Conservation (phyloP, 1,140 invertebrate species). For the Rhagoletis zephyria region DNA sequence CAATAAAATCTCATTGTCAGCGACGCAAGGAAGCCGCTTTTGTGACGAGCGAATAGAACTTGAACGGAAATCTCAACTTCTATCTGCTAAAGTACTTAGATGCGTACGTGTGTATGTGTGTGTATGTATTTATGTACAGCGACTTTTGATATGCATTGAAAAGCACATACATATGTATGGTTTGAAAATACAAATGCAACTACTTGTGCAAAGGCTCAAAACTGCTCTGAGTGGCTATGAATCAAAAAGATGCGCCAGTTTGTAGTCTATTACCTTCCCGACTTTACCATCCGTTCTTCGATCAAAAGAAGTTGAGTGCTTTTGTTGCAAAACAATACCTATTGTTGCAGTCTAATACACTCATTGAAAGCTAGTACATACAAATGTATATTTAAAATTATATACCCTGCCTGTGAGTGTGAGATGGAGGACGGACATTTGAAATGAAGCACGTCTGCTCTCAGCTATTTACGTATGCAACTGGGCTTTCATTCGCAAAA, state of each 20-base stretch:
- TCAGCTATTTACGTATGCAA: too few relatives aligned
- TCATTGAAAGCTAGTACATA: neutral
- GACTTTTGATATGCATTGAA: neutral
- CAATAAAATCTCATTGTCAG: neutral
- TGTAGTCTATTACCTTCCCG: neutral
- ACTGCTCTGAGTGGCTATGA: neutral
- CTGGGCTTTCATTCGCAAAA: too few relatives aligned
- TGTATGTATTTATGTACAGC: neutral
- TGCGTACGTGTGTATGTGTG: neutral
- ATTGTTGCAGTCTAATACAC: neutral
- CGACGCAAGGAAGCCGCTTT: neutral
- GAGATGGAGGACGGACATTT: too few relatives aligned
- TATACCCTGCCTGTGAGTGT: too few relatives aligned
- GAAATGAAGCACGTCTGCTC: too few relatives aligned
- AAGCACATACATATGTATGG: neutral
- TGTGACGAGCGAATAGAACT: neutral
- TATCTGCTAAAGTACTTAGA: neutral
- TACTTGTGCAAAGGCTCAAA: neutral
- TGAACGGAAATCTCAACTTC: conserved; percentile 1
- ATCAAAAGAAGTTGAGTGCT: conserved; percentile 1
- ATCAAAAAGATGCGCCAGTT: neutral
- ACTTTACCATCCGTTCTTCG: neutral
- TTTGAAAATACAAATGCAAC: neutral
- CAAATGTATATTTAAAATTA: neutral
- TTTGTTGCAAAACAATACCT: conserved; percentile 5